Base-by-base conservation (phyloP, 1,140 invertebrate species). In the Steinernema feltiae region DNA sequence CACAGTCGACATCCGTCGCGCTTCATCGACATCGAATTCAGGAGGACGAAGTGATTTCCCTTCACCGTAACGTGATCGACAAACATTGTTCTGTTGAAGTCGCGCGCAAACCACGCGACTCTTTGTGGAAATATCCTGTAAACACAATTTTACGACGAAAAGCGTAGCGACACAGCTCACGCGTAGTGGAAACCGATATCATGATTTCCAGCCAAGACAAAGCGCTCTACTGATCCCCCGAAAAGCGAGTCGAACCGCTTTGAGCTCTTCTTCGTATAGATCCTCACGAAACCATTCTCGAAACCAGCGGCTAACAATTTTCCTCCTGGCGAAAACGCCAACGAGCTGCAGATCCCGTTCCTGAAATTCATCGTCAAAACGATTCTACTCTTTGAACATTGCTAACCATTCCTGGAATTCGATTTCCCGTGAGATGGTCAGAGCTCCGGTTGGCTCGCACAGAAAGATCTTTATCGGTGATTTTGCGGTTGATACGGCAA, bases 121-220 rank as follows among this genome's bases (percentile, higher is more conserved):
- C 93, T 90, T 79, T 92, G 91, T 17, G 92, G 91, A 79, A n/a
- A 27, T 3, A 63, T 63, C 24, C 53, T 63, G n/a, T n/a, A n/a
- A n/a, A n/a, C n/a, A 63, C 7, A 63, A 15, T 27, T n/a, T n/a
- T 15, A 15, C 24, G 12, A 21, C 24, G 12, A 63, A 27, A 3
- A 27, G 12, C 24, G 84, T 88, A 29, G 70, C 69, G 48, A 72
- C 30, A 78, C 48, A 73, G 15, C 88, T 87, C 88, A 94, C 94
- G 90, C 91, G 88, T 97, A 96, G 90, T 99, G 97, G 88, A 97
- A 98, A 72, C 96, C 96, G 82, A 98, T 92, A 88, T 99, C 97
- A 90, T 98, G 96, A 89, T 98, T 98, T 70, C 97, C 97, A 74
- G 91, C 92, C 32, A 93, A 90, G 70, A 92, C 90, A 87, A 92